Conservation (phyloP, 1,140 invertebrate species). For the Vanessa atalanta region DNA sequence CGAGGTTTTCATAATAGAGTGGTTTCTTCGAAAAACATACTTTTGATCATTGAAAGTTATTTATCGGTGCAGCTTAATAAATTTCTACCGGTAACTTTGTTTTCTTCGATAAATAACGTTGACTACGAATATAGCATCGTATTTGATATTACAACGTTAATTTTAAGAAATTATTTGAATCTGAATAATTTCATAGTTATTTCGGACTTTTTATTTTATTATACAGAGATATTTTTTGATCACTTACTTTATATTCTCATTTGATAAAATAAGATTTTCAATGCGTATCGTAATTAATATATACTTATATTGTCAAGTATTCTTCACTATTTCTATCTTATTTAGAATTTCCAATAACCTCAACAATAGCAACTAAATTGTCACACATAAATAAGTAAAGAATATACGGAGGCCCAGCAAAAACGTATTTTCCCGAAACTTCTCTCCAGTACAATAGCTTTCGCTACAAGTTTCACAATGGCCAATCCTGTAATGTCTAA, state of each 20-base stretch:
- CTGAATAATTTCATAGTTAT: no score
- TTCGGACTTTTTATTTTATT: no score
- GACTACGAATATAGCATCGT: no score
- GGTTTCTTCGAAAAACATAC: neutral
- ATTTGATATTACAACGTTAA: no score
- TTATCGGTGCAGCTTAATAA: neutral
- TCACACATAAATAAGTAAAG: neutral
- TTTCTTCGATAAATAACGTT: neutral
- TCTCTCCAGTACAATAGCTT: constrained; percentile 16
- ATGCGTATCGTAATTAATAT: no score
- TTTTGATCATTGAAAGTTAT: neutral
- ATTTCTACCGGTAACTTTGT: neutral
- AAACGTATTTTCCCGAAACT: neutral
- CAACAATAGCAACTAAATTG: neutral
- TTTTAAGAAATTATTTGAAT: no score
- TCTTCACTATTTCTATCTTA: neutral
- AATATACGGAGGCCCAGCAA: neutral
- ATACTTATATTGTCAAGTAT: neutral
- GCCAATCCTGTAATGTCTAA: constrained; percentile 35
- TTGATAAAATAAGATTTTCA: no score
- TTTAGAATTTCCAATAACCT: neutral
- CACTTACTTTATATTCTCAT: no score
- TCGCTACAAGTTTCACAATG: constrained; percentile 29
- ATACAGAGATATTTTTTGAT: no score
- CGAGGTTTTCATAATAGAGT: constrained; percentile 3